Base-by-base conservation (phyloP, 2,113 vertebrate species). In the Sclerurus mexicanus region DNA sequence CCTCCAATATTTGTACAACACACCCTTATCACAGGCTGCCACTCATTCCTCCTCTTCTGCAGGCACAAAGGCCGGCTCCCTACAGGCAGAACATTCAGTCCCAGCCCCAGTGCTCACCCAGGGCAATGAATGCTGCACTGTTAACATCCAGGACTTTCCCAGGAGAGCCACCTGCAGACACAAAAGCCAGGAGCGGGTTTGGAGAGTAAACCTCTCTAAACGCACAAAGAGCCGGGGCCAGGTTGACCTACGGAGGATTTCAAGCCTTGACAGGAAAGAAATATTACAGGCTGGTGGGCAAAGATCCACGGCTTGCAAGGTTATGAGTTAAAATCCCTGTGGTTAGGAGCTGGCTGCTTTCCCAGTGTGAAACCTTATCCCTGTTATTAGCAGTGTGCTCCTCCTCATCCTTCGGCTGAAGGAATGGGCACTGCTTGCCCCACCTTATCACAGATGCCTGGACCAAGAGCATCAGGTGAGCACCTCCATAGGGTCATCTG, bases 1-100 rank as follows among this genome's bases (percentile, higher is more conserved):
- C 47, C 8, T 35, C 24, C 14, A 22, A 4, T 63, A 63, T 78
- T 87, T 84, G 72, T 50, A 44, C 59, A 87, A 30, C 60, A 81
- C n/a, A 9, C 14, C 49, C 30, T 75, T 72, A 53, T 28, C 62
- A 44, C 64, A 28, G 58, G 35, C 75, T 83, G 35, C 14, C 89
- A 39, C 40, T 87, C 71, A 12, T 58, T 85, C 19, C 89, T 90
- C 22, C 72, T 68, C n/a, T 35, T n/a, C 49, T 69, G 40, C 7
- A 20, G 69, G 62, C 69, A 87, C 44, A 37, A 50, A 93, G 28
- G 47, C 81, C 83, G 74, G 1, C 60, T 33, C 55, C 14, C 62
- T 14, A 0, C 19, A 22, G 73, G 63, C 23, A 53, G 35, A 72
- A 9, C 2, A 2, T 1, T 33, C 28, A 14, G 56, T 4, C 0